Evolutionary conservation across 2,113 vertebrate genomes (phyloP).

Genomic region (Paratilapia polleni): DNA sequence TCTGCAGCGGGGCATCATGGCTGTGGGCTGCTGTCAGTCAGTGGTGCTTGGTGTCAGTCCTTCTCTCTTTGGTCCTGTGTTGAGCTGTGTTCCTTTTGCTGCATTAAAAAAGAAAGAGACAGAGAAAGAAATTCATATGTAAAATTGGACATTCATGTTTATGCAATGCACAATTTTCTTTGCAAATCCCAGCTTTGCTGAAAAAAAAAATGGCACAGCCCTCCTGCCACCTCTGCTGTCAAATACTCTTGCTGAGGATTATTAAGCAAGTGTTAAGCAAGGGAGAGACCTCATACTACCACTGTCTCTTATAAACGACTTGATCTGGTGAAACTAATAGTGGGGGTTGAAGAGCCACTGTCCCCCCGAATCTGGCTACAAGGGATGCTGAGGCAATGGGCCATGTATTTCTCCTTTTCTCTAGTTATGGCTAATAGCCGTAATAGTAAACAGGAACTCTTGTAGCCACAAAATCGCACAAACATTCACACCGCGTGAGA

Average conservation of each 20-base stretch:
- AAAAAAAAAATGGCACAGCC: neutral
- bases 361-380: too few species aligned
- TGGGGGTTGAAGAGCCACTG: neutral
- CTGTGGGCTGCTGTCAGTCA: neutral
- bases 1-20: slow-evolving; percentile 67
- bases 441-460: too few species aligned
- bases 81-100: neutral
- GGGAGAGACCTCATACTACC: neutral
- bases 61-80: neutral
- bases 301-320: neutral
- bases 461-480: neutral
- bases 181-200: neutral
- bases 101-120: neutral
- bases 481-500: neutral
- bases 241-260: neutral
- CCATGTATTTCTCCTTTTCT: neutral
- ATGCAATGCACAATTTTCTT: neutral
- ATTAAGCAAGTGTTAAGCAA: neutral
- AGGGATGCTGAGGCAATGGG: too few species aligned
- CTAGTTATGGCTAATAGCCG: too few species aligned
- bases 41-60: neutral
- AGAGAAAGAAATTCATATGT: neutral
- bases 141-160: neutral
- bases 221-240: neutral
- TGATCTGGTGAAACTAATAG: neutral